Conservation (phyloP, 2,888 invertebrate genomes). For the Agrypnus murinus region DNA sequence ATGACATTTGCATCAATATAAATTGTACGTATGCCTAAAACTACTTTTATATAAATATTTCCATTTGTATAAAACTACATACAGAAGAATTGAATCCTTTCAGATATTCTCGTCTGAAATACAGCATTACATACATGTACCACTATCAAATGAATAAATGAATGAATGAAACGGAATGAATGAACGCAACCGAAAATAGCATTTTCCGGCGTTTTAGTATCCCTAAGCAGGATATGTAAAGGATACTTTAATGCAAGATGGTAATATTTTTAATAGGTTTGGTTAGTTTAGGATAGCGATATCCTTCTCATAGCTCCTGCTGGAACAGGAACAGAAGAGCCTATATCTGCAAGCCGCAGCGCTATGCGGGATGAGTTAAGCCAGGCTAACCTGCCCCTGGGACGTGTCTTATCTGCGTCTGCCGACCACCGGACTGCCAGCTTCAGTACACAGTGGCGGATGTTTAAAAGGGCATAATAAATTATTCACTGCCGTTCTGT, state of each 20-base stretch:
- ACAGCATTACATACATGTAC: no score
- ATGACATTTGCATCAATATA: no score
- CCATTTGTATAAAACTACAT: no score
- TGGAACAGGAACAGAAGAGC: constrained; percentile 21
- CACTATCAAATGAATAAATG: no score
- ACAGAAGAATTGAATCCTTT: no score
- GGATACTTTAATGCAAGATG: constrained; percentile 38
- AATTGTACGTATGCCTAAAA: no score
- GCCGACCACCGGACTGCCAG: constrained; percentile 60
- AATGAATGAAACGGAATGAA: no score
- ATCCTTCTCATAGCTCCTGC: constrained; percentile 39
- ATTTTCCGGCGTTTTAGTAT: no score
- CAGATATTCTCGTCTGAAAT: no score
- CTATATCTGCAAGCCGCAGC: constrained; percentile 59
- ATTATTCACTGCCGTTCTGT: not conserved
- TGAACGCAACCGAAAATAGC: no score
- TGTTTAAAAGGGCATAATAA: constrained; percentile 29
- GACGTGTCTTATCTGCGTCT: constrained; percentile 62
- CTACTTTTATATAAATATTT: no score
- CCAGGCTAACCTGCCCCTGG: constrained; percentile 59
- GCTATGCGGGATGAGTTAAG: constrained; percentile 59
- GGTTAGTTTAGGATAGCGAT: constrained; percentile 45
- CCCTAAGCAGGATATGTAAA: constrained; percentile 13
- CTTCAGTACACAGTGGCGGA: constrained; percentile 52
- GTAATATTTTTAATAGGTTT: constrained; percentile 43